These are phyloP conservation scores for Rattus norvegicus DNA, from an alignment of 2,113 vertebrate species.

Conservation along the genomic window DNA sequence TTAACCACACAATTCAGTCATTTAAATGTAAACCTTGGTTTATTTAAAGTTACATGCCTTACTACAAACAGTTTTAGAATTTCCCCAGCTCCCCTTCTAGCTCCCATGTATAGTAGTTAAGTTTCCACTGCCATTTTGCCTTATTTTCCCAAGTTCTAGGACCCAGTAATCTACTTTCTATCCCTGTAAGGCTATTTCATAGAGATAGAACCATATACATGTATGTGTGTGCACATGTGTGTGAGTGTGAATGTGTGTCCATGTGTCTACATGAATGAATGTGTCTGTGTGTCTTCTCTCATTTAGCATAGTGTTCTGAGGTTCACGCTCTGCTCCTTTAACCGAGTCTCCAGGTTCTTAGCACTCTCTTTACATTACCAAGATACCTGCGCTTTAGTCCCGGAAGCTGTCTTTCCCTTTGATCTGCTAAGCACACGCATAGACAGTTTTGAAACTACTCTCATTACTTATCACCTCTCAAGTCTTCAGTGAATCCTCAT, in stretches of 20 bases:
- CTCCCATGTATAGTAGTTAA: not conserved
- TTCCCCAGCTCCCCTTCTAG: not conserved
- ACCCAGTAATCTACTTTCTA: not conserved
- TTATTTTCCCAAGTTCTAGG: not conserved
- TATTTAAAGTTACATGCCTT: not conserved
- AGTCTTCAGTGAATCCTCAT: conserved; percentile 52
- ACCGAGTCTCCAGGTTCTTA: not conserved
- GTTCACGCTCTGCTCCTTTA: not conserved
- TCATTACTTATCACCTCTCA: not conserved
- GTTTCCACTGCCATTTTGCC: not conserved
- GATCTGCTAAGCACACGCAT: not conserved
- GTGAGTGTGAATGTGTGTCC: not conserved
- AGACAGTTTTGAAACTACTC: not conserved
- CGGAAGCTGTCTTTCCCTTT: not conserved
- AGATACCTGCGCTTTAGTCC: conserved; percentile 36
- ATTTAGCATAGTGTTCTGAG: not conserved
- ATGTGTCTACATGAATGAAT: not conserved
- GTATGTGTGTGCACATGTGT: not conserved
- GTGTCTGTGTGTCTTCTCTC: conserved; percentile 14
- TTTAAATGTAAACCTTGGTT: conserved; percentile 22
- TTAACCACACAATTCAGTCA: not conserved
- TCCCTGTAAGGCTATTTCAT: conserved; percentile 13
- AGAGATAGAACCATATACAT: not conserved
- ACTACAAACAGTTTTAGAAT: not conserved
- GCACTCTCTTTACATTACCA: not conserved